Conservation (phyloP, 2,888 invertebrate genomes). For the Podabrus alpinus region DNA sequence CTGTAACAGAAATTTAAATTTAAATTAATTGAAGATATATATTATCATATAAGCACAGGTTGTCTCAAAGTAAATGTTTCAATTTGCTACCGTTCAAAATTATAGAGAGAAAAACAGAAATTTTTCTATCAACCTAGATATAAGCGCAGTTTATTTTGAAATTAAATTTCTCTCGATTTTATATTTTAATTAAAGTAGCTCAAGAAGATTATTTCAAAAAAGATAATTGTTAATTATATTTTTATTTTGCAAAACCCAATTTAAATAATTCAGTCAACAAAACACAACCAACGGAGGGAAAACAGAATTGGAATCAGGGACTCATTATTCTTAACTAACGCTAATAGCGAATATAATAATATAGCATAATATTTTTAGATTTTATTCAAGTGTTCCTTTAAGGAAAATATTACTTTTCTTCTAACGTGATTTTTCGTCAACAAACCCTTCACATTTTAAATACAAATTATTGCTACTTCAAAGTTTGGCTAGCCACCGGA, state of each 20-base stretch:
- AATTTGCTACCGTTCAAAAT: not conserved
- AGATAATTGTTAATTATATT: not conserved
- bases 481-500: too few relatives aligned
- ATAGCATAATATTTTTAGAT: not conserved
- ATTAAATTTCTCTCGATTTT: not conserved
- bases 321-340: not conserved
- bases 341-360: not conserved
- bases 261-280: not conserved
- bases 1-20: slow-evolving; percentile 16
- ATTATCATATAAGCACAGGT: not conserved
- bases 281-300: not conserved
- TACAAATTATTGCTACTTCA: not conserved
- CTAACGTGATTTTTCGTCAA: not conserved
- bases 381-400: not conserved
- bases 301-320: not conserved
- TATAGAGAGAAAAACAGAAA: not conserved
- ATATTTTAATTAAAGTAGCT: not conserved
- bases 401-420: not conserved
- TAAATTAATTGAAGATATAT: not conserved
- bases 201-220: not conserved
- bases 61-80: not conserved
- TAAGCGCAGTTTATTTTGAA: not conserved
- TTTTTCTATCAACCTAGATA: not conserved
- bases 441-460: not conserved
- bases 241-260: not conserved